Conservation (phyloP, 2,113 vertebrate genomes). For the Coracopsis vasa region DNA sequence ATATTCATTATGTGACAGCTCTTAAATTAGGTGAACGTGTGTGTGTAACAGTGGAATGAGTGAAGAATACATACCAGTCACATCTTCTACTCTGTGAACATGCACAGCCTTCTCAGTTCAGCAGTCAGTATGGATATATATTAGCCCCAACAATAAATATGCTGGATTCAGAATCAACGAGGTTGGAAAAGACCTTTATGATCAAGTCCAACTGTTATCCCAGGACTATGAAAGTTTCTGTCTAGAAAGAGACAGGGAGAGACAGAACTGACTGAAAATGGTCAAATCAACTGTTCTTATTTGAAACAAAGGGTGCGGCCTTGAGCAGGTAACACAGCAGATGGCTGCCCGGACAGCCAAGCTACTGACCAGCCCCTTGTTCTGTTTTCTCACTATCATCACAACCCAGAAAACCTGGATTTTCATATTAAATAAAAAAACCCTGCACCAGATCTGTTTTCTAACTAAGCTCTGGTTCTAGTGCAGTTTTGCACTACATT, state of each 20-base stretch:
- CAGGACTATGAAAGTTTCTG: background rate
- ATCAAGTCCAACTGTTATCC: background rate
- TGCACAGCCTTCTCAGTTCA: background rate
- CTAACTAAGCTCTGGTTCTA: background rate
- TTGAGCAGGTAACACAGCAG: background rate
- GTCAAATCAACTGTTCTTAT: background rate
- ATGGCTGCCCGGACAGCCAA: background rate
- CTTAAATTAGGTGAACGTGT: background rate
- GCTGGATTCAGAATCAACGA: background rate
- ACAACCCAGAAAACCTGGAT: background rate
- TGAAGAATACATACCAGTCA: background rate
- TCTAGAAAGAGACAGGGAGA: background rate
- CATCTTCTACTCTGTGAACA: background rate
- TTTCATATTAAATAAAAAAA: background rate
- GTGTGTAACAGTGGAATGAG: background rate
- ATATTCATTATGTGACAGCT: background rate
- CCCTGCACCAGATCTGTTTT: background rate
- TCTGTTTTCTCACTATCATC: background rate
- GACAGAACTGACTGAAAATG: background rate
- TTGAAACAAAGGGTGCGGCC: background rate
- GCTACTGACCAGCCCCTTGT: background rate
- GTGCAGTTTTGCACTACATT: background rate
- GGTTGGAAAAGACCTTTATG: background rate
- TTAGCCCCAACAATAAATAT: background rate
- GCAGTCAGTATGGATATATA: background rate